Base-by-base conservation (phyloP, 2,888 invertebrate species). In the Ariolimax columbianus region DNA sequence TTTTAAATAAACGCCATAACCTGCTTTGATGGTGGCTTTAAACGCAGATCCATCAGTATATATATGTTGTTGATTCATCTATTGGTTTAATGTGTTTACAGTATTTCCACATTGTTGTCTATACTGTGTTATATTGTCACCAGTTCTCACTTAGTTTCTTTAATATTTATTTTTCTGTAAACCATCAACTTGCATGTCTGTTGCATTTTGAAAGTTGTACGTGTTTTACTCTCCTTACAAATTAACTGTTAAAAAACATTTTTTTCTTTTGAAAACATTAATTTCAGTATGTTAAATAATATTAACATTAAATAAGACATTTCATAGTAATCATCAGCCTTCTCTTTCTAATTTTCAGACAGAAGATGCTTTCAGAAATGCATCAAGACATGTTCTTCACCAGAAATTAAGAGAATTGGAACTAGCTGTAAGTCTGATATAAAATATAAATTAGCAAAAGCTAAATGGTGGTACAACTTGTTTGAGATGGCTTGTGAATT, bases 361-460 rank as follows among this genome's bases (percentile, higher is more conserved):
- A 66, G 33, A 68, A 43, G 47, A 0, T 6, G n/a, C 19, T 38
- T 17, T 63, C 6, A 23, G 36, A 23, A 68, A 68, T 19, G 0
- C 30, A 33, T 68, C 79, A 68, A 68, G 7, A 9, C 43, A 43
- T 43, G 66, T 68, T n/a, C 79, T 66, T 66, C 79, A 66, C 6
- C 59, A 68, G 79, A 79, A 79, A 68, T 68, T 79, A 79, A 9
- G 30, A 33, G 66, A 79, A 43, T 47, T 79, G 30, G 66, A 79
- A 33, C 33, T 63, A 43, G 66, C 59, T 38, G 79, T 79, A 79
- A 79, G 79, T 75, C 51, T 1, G 0, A 73, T n/a, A 3, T 26
- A 43, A 43, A 40, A 9, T 43, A 40, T 19, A n/a, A 72, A 38
- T 26, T 43, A 72, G 47, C 7, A 17, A 11, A 11, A 47, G 47